A percentile compares a stretch with the other conserved stretches of the same genome.
These are phyloP conservation scores for Hypotaenidia philippensis DNA, from an alignment of 2,797 vertebrate species.

Conservation along the genomic window DNA sequence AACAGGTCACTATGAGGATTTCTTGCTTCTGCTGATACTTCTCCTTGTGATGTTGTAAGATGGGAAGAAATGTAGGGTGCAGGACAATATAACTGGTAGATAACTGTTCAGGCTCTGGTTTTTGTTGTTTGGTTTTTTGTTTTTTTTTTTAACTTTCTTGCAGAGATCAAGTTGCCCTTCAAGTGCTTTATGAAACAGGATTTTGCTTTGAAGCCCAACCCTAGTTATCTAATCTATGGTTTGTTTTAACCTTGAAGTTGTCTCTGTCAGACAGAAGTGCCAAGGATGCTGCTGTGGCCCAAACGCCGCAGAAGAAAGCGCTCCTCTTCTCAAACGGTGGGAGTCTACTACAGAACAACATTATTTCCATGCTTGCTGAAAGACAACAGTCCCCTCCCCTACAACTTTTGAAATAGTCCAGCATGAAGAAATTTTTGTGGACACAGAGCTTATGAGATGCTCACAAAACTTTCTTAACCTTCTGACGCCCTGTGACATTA, in stretches of 20 bases:
- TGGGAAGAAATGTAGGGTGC: not conserved
- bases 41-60: not conserved
- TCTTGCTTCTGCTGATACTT: not conserved
- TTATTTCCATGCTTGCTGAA: not conserved
- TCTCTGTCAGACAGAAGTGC: not conserved
- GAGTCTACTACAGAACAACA: not conserved
- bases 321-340: not conserved
- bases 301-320: not conserved
- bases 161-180: constrained; percentile 10
- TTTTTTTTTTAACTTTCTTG: not conserved
- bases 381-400: not conserved
- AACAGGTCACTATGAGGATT: not conserved
- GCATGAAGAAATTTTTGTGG: not conserved
- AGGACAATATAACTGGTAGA: not conserved
- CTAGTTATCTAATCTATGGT: not conserved
- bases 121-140: not conserved
- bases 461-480: not conserved
- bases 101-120: not conserved
- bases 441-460: not conserved
- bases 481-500: not conserved
- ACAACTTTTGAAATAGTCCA: not conserved
- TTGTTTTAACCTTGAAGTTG: not conserved
- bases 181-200: not conserved
- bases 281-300: not conserved
- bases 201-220: not conserved